Base-by-base conservation (phyloP, 2,888 invertebrate genomes). In the Ornithoptera alexandrae region DNA sequence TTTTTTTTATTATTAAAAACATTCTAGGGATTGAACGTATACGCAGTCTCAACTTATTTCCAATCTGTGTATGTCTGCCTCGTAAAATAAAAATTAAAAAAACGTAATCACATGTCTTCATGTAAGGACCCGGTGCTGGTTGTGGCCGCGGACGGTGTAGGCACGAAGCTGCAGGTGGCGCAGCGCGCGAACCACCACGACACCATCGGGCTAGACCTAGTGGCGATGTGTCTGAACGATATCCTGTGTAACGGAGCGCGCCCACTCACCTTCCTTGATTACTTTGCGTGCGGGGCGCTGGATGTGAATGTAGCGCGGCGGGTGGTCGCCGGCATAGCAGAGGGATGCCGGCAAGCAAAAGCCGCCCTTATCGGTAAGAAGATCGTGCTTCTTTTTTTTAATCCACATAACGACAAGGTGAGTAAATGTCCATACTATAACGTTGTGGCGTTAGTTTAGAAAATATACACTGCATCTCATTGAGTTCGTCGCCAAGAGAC, bases 211-310 rank as follows among this genome's bases (percentile, higher is more conserved):
- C 95, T 97, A 71, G 99, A 99, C 91, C 93, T 99, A 71, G 99
- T 99, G 2, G 99, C 99, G 15, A 99, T 99, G 99, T 99, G 99
- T 83, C 98, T 97, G 8, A 99, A 99, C 90, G 99, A 99, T 87
- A 96, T 99, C 62, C 93, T 99, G 50, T 98, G 98, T 74, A 98
- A 98, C 79, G 99, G 98, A 7, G 99, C 98, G 0, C 96, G 97
- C 75, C 98, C 99, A 0, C 89, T 98, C n/a, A 98, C 97, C 74
- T 99, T 99, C 93, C 93, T 99, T 50, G 98, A 99, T 88, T 99
- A 99, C 90, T 98, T 97, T 88, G 98, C 99, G 12, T 97, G 97
- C 77, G 98, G 98, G 6, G 88, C 94, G 62, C 91, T 99, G 67
- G 94, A 97, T 75, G 94, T 96, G 3, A 85, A 92, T 1, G 92